These are phyloP conservation scores for Theristus sp. DNA, from an alignment of 2,888 invertebrate species.

Conservation along the genomic window DNA sequence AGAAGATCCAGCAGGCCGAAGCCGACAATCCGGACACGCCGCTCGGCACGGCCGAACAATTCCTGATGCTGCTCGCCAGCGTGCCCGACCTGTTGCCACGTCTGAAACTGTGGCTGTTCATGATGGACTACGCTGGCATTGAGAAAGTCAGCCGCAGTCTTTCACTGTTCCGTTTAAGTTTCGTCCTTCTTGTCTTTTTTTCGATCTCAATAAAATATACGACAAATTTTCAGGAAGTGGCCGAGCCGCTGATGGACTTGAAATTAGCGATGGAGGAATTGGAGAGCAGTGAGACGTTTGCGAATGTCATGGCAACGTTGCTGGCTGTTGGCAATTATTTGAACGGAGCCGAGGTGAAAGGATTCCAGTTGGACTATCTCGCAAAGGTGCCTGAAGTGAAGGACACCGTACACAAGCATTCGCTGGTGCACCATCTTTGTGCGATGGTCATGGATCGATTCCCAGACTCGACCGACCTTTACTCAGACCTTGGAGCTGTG, in stretches of 20 bases:
- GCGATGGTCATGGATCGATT: slow-evolving; percentile 91
- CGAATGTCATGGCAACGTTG: slow-evolving; percentile 74
- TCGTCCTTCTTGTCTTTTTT: background rate
- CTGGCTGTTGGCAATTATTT: slow-evolving; percentile 87
- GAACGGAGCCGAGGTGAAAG: slow-evolving; percentile 75
- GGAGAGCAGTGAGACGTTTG: slow-evolving; percentile 76
- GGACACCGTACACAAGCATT: slow-evolving; percentile 98
- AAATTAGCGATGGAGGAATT: slow-evolving; percentile 86
- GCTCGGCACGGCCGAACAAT: slow-evolving; percentile 89
- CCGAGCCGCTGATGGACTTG: slow-evolving; percentile 92
- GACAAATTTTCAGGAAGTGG: slow-evolving; percentile 65
- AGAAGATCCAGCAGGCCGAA: slow-evolving; percentile 89
- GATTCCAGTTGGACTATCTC: slow-evolving; percentile 90
- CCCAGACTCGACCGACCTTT: slow-evolving; percentile 82
- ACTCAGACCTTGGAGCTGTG: slow-evolving; percentile 51
- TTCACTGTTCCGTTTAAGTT: too few species aligned
- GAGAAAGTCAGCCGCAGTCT: slow-evolving; percentile 48
- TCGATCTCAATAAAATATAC: background rate
- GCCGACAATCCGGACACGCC: slow-evolving; percentile 71
- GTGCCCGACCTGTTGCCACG: slow-evolving; percentile 74
- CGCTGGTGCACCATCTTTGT: slow-evolving; percentile 84
- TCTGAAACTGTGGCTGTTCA: slow-evolving; percentile 94
- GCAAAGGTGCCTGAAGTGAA: slow-evolving; percentile 54
- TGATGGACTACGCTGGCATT: slow-evolving; percentile 86
- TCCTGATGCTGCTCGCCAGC: slow-evolving; percentile 81